Evolutionary conservation across 2,888 invertebrate genomes (phyloP).

Genomic region (Anarsia innoxiella): DNA sequence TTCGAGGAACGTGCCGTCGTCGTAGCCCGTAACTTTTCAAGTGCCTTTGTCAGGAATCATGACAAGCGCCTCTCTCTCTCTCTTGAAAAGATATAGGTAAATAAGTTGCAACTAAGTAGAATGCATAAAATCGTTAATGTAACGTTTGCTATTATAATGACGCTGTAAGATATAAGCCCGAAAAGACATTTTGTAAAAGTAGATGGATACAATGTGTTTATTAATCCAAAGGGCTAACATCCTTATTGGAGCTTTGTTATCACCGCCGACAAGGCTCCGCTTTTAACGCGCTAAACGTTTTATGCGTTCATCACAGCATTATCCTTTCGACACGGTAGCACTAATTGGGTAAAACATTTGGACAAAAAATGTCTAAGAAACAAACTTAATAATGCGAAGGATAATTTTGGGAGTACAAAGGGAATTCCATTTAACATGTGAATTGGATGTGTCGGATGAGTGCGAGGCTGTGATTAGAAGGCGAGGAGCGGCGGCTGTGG

Average conservation of each 20-base stretch:
- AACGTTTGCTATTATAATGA: too few species aligned
- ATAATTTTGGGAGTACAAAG: constrained; percentile 66
- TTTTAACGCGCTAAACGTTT: constrained; percentile 65
- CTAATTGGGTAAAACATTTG: constrained; percentile 71
- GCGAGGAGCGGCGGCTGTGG: constrained; percentile 32
- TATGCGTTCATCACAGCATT: constrained; percentile 64
- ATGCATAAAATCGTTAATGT: too few species aligned
- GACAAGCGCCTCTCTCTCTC: too few species aligned
- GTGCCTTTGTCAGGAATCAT: too few species aligned
- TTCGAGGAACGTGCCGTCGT: too few species aligned
- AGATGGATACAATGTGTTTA: too few species aligned
- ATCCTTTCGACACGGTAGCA: constrained; percentile 76
- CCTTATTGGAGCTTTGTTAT: constrained; percentile 31
- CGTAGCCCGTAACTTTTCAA: too few species aligned
- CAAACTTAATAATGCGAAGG: constrained; percentile 68
- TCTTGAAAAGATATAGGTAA: too few species aligned
- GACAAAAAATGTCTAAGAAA: constrained; percentile 66
- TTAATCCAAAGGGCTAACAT: constrained; percentile 9
- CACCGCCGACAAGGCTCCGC: constrained; percentile 50
- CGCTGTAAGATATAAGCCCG: too few species aligned
- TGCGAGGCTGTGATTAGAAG: constrained; percentile 55
- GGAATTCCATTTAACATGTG: constrained; percentile 73
- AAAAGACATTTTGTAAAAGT: too few species aligned
- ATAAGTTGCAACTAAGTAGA: too few species aligned
- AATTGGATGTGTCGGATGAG: constrained; percentile 67